phyloP scores from a whole-genome alignment of 2,797 vertebrate genomes.

The Balearica regulorum region DNA sequence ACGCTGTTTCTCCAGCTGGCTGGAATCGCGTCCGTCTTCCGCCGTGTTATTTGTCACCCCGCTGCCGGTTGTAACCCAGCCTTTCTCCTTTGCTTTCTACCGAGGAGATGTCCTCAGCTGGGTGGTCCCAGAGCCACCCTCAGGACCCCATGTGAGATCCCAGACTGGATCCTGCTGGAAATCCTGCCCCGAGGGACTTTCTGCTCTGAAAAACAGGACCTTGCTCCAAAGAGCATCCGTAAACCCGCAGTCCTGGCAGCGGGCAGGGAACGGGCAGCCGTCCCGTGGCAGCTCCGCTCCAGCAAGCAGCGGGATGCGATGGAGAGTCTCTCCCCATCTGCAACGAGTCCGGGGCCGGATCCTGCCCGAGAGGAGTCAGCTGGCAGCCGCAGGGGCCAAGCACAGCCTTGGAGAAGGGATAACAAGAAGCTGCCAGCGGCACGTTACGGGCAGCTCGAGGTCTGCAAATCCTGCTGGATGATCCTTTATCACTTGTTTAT shows the following conservation, averaged over 20 bases:
- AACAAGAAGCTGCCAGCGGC: not conserved
- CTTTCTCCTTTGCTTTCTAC: not conserved
- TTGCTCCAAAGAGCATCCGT: not conserved
- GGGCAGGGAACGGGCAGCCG: not conserved
- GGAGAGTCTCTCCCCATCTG: not conserved
- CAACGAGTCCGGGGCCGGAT: accelerated
- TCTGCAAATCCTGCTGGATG: not conserved
- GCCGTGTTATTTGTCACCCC: not conserved
- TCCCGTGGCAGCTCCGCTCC: not conserved
- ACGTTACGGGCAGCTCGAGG: accelerated
- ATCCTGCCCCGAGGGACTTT: not conserved
- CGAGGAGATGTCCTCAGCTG: not conserved
- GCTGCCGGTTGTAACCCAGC: not conserved
- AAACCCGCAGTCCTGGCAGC: not conserved
- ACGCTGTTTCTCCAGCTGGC: conserved; percentile 49
- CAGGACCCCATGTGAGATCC: not conserved
- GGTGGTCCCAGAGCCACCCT: not conserved
- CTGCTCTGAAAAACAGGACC: not conserved
- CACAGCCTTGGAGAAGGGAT: not conserved
- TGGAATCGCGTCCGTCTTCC: not conserved
- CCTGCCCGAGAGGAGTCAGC: not conserved
- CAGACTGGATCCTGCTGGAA: not conserved
- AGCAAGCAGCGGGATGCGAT: not conserved
- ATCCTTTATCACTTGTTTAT: not conserved
- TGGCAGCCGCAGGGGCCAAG: not conserved